These are phyloP conservation scores for Apodemia duryi DNA, from an alignment of 2,888 invertebrate genomes.

Conservation along the genomic window DNA sequence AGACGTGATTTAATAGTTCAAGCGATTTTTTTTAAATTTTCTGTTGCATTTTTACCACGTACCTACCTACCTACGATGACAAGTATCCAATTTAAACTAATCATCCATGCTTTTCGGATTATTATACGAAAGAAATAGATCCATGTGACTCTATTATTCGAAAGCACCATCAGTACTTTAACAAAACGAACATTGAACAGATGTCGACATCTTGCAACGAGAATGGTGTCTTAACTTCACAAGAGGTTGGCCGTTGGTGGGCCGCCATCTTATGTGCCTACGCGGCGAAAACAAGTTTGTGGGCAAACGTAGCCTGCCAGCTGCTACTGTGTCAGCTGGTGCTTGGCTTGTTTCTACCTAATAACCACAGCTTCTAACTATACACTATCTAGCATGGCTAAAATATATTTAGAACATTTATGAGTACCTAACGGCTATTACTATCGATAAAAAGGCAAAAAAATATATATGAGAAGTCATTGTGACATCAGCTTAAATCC, in stretches of 20 bases:
- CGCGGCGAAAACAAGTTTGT: conserved; percentile 70
- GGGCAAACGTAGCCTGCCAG: conserved; percentile 63
- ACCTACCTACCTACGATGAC: neutral
- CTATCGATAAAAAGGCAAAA: too few species aligned
- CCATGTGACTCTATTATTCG: neutral
- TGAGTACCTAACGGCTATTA: too few species aligned
- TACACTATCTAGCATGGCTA: neutral
- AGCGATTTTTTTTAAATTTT: too few species aligned
- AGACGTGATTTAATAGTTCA: too few species aligned
- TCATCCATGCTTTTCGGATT: neutral
- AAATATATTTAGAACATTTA: too few species aligned
- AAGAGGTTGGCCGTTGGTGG: conserved; percentile 38
- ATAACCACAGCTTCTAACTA: conserved; percentile 2
- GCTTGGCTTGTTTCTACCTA: conserved; percentile 45
- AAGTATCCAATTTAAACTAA: neutral
- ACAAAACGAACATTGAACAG: neutral
- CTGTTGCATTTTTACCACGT: neutral
- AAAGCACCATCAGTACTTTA: neutral
- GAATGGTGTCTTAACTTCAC: conserved; percentile 19
- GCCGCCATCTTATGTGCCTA: conserved; percentile 62
- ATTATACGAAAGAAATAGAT: neutral
- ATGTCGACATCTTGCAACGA: conserved; percentile 6
- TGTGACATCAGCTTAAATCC: neutral
- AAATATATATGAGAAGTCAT: too few species aligned
- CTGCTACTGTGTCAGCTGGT: conserved; percentile 72